These are phyloP conservation scores for Bombus sibiricus DNA, from an alignment of 1,140 invertebrate species.

Conservation along the genomic window DNA sequence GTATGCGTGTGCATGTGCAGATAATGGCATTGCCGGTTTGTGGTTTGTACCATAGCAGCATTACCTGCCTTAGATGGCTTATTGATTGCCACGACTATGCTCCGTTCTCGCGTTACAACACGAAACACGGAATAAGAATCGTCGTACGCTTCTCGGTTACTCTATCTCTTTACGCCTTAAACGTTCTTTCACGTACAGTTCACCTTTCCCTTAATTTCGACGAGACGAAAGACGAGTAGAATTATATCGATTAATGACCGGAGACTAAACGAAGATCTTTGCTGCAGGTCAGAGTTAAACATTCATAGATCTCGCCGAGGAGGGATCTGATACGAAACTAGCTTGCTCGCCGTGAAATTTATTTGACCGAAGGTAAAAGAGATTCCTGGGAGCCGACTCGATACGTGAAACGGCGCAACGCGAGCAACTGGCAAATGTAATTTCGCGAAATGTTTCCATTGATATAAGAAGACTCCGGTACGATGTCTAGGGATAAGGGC, in stretches of 20 bases:
- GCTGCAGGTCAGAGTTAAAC: neutral
- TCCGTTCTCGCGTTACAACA: slow-evolving; percentile 56
- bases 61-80: slow-evolving; percentile 71
- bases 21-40: slow-evolving; percentile 69
- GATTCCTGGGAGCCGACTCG: slow-evolving; percentile 32
- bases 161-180: neutral
- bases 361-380: neutral
- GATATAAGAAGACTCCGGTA: slow-evolving; percentile 72
- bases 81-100: slow-evolving; percentile 66
- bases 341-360: slow-evolving; percentile 22
- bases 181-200: neutral
- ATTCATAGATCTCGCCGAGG: neutral
- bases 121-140: slow-evolving; percentile 48
- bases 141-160: neutral
- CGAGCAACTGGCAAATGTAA: slow-evolving; percentile 71
- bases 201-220: neutral
- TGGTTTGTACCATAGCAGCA: slow-evolving; percentile 62
- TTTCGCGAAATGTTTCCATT: slow-evolving; percentile 76
- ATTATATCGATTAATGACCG: neutral
- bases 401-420: slow-evolving; percentile 50
- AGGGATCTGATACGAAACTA: slow-evolving; percentile 23
- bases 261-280: slow-evolving; percentile 1
- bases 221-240: neutral
- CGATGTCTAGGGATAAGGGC: slow-evolving; percentile 53
- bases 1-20: slow-evolving; percentile 17